These are phyloP conservation scores for Caenorhabditis sp. DNA, from an alignment of 2,888 invertebrate species.

Conservation along the genomic window DNA sequence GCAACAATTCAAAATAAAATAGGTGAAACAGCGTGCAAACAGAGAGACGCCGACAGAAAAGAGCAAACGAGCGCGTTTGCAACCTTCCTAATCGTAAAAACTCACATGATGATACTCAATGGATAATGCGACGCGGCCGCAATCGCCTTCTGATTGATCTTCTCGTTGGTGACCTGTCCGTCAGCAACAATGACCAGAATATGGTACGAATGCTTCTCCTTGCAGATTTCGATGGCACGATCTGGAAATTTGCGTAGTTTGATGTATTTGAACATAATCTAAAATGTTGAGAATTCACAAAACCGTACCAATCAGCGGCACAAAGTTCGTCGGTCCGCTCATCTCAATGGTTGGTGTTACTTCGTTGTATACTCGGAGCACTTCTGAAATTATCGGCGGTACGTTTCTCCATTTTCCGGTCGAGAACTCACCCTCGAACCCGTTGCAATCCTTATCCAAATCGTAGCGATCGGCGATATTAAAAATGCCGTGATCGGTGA, in stretches of 20 bases:
- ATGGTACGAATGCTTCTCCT: slow-evolving; percentile 84
- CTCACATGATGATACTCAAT: slow-evolving; percentile 85
- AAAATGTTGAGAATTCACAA: background rate
- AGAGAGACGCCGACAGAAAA: too few species aligned
- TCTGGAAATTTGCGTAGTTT: slow-evolving; percentile 57
- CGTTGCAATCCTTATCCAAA: slow-evolving; percentile 83
- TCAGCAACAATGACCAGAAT: slow-evolving; percentile 85
- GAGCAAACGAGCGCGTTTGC: too few species aligned
- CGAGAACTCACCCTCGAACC: slow-evolving; percentile 81
- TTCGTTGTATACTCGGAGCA: slow-evolving; percentile 84
- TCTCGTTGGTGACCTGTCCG: slow-evolving; percentile 85
- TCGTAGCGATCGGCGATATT: slow-evolving; percentile 81
- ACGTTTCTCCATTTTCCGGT: too few species aligned
- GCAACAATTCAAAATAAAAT: slow-evolving; percentile 8
- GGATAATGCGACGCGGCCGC: slow-evolving; percentile 85
- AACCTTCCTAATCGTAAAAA: background rate
- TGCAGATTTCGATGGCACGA: slow-evolving; percentile 84
- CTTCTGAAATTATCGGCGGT: slow-evolving; percentile 83
- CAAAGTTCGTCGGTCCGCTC: slow-evolving; percentile 86
- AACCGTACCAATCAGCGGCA: slow-evolving; percentile 84
- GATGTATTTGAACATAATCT: background rate
- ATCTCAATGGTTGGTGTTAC: slow-evolving; percentile 84
- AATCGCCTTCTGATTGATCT: slow-evolving; percentile 84
- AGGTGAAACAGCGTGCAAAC: too few species aligned
- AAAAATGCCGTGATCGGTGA: slow-evolving; percentile 82